phyloP scores from a whole-genome alignment of 2,888 invertebrate species.

The Amiota minor region DNA sequence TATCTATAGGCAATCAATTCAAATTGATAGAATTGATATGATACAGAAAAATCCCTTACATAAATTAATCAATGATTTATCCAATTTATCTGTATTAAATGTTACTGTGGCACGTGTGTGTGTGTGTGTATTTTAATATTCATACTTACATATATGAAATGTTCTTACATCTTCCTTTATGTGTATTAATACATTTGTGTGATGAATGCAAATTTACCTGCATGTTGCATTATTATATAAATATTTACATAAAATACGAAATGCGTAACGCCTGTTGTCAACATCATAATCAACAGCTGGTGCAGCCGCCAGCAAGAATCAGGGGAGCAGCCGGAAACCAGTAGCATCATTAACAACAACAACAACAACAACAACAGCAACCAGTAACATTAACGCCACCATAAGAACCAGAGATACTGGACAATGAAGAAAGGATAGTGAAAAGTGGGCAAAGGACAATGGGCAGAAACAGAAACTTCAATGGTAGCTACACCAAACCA shows the following conservation, averaged over 20 bases:
- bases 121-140: no score
- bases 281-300: constrained; percentile 68
- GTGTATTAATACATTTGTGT: constrained; percentile 43
- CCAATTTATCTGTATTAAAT: no score
- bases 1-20: no score
- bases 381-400: constrained; percentile 9
- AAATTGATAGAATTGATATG: no score
- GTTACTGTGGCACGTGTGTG: no score
- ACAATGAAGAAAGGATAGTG: constrained; percentile 31
- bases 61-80: no score
- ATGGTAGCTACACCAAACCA: constrained; percentile 8
- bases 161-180: constrained; percentile 26
- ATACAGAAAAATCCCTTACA: no score
- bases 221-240: constrained; percentile 62
- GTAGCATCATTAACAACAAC: constrained; percentile 26
- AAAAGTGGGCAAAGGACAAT: no score
- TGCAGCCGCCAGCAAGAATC: constrained; percentile 32
- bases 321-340: no score
- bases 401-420: constrained; percentile 31
- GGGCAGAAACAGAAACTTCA: no score
- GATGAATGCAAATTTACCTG: constrained; percentile 54
- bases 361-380: constrained; percentile 38
- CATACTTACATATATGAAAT: no score
- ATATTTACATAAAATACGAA: constrained; percentile 68
- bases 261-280: constrained; percentile 71